Evolutionary conservation across 2,797 vertebrate genomes (phyloP).

Genomic region (Pteronotus mesoamericanus): DNA sequence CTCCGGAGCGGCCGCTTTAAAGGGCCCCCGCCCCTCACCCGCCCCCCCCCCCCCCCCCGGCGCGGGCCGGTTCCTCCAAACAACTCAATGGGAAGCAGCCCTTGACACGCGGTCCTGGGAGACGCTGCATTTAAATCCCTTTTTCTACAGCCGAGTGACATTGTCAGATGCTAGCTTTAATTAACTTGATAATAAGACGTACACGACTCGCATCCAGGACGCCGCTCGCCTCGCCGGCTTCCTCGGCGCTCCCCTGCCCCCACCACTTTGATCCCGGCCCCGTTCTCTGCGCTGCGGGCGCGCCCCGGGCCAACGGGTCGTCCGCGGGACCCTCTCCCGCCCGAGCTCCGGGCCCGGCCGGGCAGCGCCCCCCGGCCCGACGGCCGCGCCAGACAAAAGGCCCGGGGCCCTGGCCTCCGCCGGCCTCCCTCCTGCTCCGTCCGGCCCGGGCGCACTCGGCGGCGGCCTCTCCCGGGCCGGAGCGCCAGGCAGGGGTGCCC

Average conservation of each 20-base stretch:
- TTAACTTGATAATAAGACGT: conserved; percentile 99
- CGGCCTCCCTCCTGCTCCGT: background rate
- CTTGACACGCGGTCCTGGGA: conserved; percentile 97
- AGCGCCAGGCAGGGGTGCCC: too few relatives aligned
- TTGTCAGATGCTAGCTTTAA: conserved; percentile 99
- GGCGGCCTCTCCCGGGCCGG: background rate
- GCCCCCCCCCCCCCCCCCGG: conserved; percentile 74
- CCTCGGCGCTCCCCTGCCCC: conserved; percentile 53
- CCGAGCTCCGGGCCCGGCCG: background rate
- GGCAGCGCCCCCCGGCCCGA: background rate
- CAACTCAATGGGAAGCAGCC: conserved; percentile 92
- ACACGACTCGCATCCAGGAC: conserved; percentile 92
- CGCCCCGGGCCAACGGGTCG: background rate
- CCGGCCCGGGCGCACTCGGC: background rate
- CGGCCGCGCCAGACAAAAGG: conserved; percentile 34
- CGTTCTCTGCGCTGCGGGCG: conserved; percentile 76
- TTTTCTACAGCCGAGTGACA: conserved; percentile 98
- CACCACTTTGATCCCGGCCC: conserved; percentile 65
- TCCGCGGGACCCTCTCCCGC: background rate
- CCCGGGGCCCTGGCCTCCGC: background rate
- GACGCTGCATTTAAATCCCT: conserved; percentile 98
- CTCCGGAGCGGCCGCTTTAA: conserved; percentile 80
- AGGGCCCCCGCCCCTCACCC: conserved; percentile 51
- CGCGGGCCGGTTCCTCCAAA: conserved; percentile 84
- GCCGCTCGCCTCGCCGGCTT: conserved; percentile 86